phyloP scores from a whole-genome alignment of 2,888 invertebrate genomes.

The Ariolimax columbianus region DNA sequence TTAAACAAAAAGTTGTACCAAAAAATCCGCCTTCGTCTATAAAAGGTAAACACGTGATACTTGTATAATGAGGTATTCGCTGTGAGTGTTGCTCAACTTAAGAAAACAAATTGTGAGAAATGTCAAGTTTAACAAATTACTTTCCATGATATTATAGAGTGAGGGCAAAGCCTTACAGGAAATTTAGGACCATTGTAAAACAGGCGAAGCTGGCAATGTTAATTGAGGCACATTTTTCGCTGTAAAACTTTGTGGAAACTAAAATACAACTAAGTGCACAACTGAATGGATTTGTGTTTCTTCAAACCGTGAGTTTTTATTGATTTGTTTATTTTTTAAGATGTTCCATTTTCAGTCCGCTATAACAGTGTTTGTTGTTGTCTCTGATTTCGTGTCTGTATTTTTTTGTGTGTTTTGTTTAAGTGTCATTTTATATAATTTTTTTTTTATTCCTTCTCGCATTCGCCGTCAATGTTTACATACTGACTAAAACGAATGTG shows the following conservation, averaged over 20 bases:
- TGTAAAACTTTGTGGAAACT: background rate
- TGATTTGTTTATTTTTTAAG: too few species aligned
- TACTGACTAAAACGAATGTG: too few species aligned
- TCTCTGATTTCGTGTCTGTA: too few species aligned
- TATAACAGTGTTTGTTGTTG: too few species aligned
- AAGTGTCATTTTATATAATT: too few species aligned
- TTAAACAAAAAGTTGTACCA: background rate
- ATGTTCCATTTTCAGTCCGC: too few species aligned
- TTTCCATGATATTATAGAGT: background rate
- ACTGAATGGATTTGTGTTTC: background rate
- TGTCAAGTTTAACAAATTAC: background rate
- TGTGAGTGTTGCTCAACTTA: background rate
- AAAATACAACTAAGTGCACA: background rate
- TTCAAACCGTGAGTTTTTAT: too few species aligned
- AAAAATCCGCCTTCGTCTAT: background rate
- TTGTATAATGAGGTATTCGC: too few species aligned
- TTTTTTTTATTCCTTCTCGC: too few species aligned
- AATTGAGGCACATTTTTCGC: background rate
- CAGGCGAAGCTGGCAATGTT: background rate
- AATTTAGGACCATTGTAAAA: background rate
- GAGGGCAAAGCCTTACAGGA: background rate
- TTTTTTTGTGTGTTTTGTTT: too few species aligned
- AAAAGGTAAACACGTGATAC: background rate
- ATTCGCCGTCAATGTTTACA: too few species aligned
- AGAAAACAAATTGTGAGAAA: slow-evolving; percentile 25